Evolutionary conservation across 1,140 invertebrate genomes (phyloP).

Genomic region (Yoshiicerus persimilis): DNA sequence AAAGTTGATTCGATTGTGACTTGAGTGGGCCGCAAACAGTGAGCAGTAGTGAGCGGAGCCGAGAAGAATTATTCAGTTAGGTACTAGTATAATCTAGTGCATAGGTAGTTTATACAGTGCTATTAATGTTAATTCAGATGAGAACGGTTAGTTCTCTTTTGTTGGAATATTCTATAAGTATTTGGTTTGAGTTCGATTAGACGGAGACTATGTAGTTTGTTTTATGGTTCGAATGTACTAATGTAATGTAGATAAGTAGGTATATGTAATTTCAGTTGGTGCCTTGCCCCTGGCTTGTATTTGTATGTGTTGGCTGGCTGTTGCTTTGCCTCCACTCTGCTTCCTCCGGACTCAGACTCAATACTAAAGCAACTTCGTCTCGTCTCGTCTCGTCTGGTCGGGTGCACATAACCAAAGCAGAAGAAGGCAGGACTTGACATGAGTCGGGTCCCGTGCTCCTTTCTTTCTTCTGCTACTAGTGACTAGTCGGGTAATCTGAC

Average conservation of each 20-base stretch:
- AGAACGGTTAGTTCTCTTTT: neutral
- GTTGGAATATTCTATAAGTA: neutral
- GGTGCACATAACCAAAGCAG: conserved; percentile 6
- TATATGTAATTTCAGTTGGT: neutral
- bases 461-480: neutral
- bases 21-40: neutral
- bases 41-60: neutral
- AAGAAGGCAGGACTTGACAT: conserved; percentile 3
- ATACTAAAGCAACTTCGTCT: neutral
- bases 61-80: neutral
- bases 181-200: neutral
- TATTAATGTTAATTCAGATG: neutral
- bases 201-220: neutral
- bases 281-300: neutral
- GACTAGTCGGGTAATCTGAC: neutral
- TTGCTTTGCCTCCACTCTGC: conserved; percentile 7
- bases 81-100: neutral
- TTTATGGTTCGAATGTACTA: neutral
- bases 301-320: neutral
- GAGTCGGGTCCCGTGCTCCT: neutral
- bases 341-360: conserved; percentile 14
- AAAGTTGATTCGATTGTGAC: neutral
- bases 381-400: neutral
- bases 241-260: neutral
- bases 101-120: neutral